These are phyloP conservation scores for Trigoniulus corallinus DNA, from an alignment of 1,140 invertebrate genomes.

Conservation along the genomic window DNA sequence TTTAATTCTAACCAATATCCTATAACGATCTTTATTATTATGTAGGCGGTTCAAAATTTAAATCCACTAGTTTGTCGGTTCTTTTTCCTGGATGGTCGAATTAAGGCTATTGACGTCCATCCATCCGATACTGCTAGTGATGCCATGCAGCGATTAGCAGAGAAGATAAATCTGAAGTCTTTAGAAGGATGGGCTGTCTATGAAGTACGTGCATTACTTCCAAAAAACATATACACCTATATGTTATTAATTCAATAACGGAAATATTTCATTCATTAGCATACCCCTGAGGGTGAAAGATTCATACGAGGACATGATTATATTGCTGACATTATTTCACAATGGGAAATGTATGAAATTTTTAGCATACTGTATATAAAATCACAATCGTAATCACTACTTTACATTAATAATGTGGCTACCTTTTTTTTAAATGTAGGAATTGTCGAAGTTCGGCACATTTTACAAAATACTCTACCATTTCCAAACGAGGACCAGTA, in stretches of 20 bases:
- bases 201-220: conserved; percentile 23
- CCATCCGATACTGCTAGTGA: conserved; percentile 84
- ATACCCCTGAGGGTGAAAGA: conserved; percentile 62
- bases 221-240: neutral
- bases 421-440: conserved; percentile 6
- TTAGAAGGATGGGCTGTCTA: conserved; percentile 90
- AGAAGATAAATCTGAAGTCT: conserved; percentile 64
- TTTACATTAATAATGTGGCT: neutral
- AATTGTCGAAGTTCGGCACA: conserved; percentile 19
- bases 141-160: conserved; percentile 69
- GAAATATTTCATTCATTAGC: conserved; percentile 34
- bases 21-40: conserved; percentile 11
- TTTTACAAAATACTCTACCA: conserved; percentile 25
- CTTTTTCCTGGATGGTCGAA: conserved; percentile 86
- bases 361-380: conserved; percentile 3
- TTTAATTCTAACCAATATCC: neutral
- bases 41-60: conserved; percentile 66
- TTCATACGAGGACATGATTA: conserved; percentile 87
- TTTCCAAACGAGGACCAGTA: conserved; percentile 25
- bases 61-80: conserved; percentile 87
- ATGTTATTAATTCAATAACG: neutral
- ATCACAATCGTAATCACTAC: neutral
- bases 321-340: conserved; percentile 80
- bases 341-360: conserved; percentile 67
- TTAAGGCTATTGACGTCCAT: conserved; percentile 87